Percentiles rank a stretch among this genome's conserved stretches.
These are phyloP conservation scores for Lepus timidus DNA, from an alignment of 2,113 vertebrate genomes.

Conservation along the genomic window DNA sequence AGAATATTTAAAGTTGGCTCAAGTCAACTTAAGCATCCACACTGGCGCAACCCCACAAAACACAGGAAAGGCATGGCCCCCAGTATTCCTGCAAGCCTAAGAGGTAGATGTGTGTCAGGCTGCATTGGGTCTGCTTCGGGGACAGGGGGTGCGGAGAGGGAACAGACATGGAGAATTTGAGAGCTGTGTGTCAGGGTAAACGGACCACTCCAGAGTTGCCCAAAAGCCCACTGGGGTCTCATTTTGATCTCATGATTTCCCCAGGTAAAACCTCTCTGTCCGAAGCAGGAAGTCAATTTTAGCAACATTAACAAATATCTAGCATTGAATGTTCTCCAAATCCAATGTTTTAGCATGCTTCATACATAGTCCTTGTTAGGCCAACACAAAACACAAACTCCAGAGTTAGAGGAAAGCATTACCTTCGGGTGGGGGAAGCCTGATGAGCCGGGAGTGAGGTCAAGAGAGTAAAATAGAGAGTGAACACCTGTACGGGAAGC, in stretches of 20 bases:
- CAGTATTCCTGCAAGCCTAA: not conserved
- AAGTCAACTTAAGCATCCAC: not conserved
- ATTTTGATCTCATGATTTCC: not conserved
- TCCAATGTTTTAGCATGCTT: not conserved
- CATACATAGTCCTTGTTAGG: not conserved
- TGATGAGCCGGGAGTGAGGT: too few species aligned
- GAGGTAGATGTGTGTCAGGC: not conserved
- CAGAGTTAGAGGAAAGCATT: too few species aligned
- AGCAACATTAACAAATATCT: not conserved
- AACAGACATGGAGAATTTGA: not conserved
- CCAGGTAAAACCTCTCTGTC: not conserved
- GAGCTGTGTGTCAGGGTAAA: not conserved
- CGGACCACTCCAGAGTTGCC: not conserved
- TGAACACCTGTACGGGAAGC: too few species aligned
- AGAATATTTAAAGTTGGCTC: slow-evolving; percentile 21
- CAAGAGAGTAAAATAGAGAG: too few species aligned
- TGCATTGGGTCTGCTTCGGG: too few species aligned
- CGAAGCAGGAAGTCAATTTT: not conserved
- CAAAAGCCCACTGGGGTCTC: not conserved
- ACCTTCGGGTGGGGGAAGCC: too few species aligned
- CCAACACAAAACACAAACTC: too few species aligned
- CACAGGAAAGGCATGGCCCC: not conserved
- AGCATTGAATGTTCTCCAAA: not conserved
- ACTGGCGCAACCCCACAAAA: not conserved
- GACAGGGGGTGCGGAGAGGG: too few species aligned